Percentiles rank a stretch among this genome's conserved stretches.
These are phyloP conservation scores for Brevimyrus niger DNA, from an alignment of 2,113 vertebrate genomes.

Conservation along the genomic window DNA sequence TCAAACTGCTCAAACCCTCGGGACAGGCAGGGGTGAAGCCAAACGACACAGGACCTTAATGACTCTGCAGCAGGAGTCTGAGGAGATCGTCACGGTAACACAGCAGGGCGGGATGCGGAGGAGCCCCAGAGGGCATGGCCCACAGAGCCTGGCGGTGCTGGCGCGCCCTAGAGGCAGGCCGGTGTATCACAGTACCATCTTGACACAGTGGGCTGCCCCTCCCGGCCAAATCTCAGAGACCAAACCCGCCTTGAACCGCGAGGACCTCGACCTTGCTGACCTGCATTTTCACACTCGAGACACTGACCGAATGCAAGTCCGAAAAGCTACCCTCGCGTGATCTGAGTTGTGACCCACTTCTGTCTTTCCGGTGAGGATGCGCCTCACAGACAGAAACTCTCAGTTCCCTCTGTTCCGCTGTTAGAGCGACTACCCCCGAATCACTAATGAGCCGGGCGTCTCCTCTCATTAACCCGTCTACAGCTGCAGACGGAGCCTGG, in stretches of 20 bases:
- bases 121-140: neutral
- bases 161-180: neutral
- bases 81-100: neutral
- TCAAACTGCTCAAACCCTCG: neutral
- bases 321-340: neutral
- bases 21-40: neutral
- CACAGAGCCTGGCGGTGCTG: neutral
- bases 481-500: neutral
- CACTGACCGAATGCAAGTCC: neutral
- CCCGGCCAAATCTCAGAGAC: neutral
- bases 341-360: neutral
- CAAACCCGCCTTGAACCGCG: neutral
- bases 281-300: neutral
- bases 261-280: neutral
- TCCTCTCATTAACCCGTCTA: neutral
- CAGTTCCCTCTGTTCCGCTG: neutral
- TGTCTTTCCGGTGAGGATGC: neutral
- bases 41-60: conserved; percentile 3
- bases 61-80: neutral
- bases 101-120: neutral
- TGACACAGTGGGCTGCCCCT: neutral
- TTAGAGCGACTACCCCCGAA: neutral
- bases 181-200: neutral
- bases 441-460: neutral
- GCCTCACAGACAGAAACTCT: neutral